Evolutionary conservation across 2,113 vertebrate genomes (phyloP), one percentile per base, ranked within the genome.

Genomic region (Callocephalon fimbriatum): DNA sequence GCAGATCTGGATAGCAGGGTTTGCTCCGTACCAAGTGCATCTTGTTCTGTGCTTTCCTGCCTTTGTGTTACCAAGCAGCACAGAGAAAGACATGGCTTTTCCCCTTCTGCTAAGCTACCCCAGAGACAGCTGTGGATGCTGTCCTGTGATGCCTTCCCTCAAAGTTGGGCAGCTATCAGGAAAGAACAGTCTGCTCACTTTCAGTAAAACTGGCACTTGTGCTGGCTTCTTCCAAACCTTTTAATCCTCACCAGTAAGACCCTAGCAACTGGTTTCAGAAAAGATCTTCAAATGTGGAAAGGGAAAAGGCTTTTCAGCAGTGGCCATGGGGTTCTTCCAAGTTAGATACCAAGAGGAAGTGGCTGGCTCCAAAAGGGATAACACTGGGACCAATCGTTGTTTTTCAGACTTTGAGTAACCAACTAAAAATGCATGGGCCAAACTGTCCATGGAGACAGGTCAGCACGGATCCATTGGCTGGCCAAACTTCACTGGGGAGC

Each of bases 221-320:
- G 6, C 27, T 73, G 42, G 32, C 31, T 76, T 86, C 27, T 73
- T 73, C 67, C 37, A 76, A 83, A 86, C 9, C 17, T 88, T 94
- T 87, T 75, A 83, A 70, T 67, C 53, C n/a, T 35, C 74, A 73
- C 37, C 21, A 61, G 74, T 22, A 17, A 68, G 48, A 76, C 67
- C 59, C 54, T 35, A 70, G 58, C 27, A 86, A 75, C 48, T 0
- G 0, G 44, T 70, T 88, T 82, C 62, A 53, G 58, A 76, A 92
- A 76, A 76, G 56, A 50, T 56, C 31, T 54, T 82, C 83, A 75
- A 37, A 82, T 16, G 6, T 31, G 75, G 67, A 79, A 91, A 86
- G n/a, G 40, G 67, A 86, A 94, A 92, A 86, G 9, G 12, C 45
- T 89, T 86, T 93, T 87, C 76, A 81, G 73, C 65, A 67, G 45